Evolutionary conservation across 2,888 invertebrate species (phyloP).

Genomic region (Drosophila maculinotata): DNA sequence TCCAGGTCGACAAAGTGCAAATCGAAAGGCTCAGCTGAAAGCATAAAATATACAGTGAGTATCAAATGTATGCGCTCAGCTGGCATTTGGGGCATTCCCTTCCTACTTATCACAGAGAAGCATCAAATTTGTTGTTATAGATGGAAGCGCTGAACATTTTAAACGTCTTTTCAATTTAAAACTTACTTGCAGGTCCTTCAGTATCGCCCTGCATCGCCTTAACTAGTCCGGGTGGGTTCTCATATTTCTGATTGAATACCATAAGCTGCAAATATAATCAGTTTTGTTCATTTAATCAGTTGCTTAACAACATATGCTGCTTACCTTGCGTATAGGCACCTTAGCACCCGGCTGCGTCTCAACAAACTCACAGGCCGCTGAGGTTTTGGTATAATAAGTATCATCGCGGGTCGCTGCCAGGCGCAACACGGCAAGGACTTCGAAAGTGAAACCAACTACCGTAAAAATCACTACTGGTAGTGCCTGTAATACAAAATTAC

Average conservation of each 20-base stretch:
- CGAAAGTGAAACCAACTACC: conserved; percentile 32
- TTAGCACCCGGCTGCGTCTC: conserved; percentile 70
- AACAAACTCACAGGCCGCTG: conserved; percentile 50
- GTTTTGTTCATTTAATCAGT: too few relatives aligned
- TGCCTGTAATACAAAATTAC: conserved; percentile 48
- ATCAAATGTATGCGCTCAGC: conserved; percentile 4
- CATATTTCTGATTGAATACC: conserved; percentile 64
- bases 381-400: conserved; percentile 60
- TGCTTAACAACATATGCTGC: neutral
- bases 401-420: conserved; percentile 68
- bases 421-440: conserved; percentile 31
- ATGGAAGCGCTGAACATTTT: conserved; percentile 51
- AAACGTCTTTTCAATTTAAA: neutral
- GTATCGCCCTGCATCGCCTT: conserved; percentile 54
- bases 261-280: conserved; percentile 10
- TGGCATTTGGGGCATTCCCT: neutral
- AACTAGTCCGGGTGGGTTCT: conserved; percentile 52
- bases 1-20: conserved; percentile 44
- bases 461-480: conserved; percentile 61
- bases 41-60: conserved; percentile 2
- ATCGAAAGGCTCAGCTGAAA: neutral
- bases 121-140: conserved; percentile 10
- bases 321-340: conserved; percentile 57
- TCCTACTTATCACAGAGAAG: conserved; percentile 12
- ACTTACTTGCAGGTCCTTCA: conserved; percentile 46